Percentiles rank a stretch among this genome's conserved stretches.
Conservation (phyloP, 1,140 invertebrate genomes). For the Tribolium madens region DNA sequence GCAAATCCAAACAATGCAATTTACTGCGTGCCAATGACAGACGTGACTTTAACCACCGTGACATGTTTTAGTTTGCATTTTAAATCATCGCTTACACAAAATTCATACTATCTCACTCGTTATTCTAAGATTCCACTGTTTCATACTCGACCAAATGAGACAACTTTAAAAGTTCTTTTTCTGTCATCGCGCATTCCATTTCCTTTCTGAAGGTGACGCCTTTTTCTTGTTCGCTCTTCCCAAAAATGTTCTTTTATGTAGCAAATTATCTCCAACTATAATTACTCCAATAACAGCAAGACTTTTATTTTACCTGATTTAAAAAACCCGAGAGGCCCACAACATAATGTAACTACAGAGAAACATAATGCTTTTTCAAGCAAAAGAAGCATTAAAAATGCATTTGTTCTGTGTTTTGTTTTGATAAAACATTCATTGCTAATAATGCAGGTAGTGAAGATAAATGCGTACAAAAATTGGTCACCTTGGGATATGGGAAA, state of each 20-base stretch:
- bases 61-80: conserved; percentile 28
- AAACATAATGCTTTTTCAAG: not conserved
- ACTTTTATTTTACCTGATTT: not conserved
- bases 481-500: not conserved
- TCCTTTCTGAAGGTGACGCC: conserved; percentile 35
- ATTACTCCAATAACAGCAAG: conserved; percentile 42
- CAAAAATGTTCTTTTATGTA: conserved; percentile 38
- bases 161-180: conserved; percentile 44
- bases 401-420: not conserved
- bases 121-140: conserved; percentile 31
- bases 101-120: conserved; percentile 34
- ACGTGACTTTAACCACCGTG: conserved; percentile 20
- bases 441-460: not conserved
- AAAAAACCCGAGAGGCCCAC: not conserved
- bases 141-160: conserved; percentile 42
- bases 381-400: not conserved
- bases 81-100: conserved; percentile 21
- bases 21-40: conserved; percentile 23
- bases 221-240: conserved; percentile 41
- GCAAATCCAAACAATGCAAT: conserved; percentile 9
- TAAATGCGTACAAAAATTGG: not conserved
- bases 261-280: conserved; percentile 37
- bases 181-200: conserved; percentile 40
- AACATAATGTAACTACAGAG: not conserved
- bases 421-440: not conserved